A percentile compares a stretch with the other conserved stretches of the same genome.
phyloP scores from a whole-genome alignment of 2,797 vertebrate genomes.

The Gambusia yucatana region DNA sequence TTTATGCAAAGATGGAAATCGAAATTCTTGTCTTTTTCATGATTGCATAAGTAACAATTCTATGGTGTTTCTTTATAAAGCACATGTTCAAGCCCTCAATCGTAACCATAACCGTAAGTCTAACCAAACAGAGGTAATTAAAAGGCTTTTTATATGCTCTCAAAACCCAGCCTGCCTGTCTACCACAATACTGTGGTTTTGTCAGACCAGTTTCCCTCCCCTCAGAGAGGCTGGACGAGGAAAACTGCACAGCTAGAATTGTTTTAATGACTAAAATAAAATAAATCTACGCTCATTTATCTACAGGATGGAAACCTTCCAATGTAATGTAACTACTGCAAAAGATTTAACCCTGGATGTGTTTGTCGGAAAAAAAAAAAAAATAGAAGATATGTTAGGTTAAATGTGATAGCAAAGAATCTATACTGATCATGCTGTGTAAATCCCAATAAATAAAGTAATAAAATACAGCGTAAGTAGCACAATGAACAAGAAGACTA shows the following conservation, averaged over 20 bases:
- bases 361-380: slow-evolving; percentile 26
- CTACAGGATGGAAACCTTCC: slow-evolving; percentile 32
- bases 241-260: slow-evolving; percentile 49
- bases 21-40: slow-evolving; percentile 23
- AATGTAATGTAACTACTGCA: slow-evolving; percentile 22
- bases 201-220: slow-evolving; percentile 58
- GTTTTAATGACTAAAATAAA: slow-evolving; percentile 64
- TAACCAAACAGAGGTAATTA: slow-evolving; percentile 77
- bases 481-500: slow-evolving; percentile 65
- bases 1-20: slow-evolving; percentile 28
- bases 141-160: slow-evolving; percentile 75
- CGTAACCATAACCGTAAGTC: slow-evolving; percentile 68
- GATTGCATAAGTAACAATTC: slow-evolving; percentile 42
- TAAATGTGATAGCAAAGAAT: slow-evolving; percentile 38
- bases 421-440: slow-evolving; percentile 55
- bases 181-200: slow-evolving; percentile 69
- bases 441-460: slow-evolving; percentile 81
- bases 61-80: slow-evolving; percentile 56
- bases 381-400: slow-evolving; percentile 26
- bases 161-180: slow-evolving; percentile 62
- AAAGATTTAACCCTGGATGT: slow-evolving; percentile 33
- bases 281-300: slow-evolving; percentile 49
- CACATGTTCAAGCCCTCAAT: slow-evolving; percentile 60
- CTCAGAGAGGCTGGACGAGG: slow-evolving; percentile 38
- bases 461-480: slow-evolving; percentile 72